Conservation (phyloP, 1,140 invertebrate genomes). For the Hyposmocoma kahamanoa region DNA sequence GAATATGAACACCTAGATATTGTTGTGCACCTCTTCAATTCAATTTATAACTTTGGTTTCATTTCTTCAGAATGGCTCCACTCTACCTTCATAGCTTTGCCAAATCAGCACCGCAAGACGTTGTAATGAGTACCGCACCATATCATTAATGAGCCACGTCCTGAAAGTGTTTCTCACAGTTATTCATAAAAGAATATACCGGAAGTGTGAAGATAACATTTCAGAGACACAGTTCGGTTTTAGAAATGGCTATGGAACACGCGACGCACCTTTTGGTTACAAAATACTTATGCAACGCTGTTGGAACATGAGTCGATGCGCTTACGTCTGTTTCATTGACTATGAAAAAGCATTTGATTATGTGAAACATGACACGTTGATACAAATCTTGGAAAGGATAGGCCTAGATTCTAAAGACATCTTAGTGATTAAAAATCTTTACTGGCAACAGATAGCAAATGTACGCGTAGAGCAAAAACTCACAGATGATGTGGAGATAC, state of each 20-base stretch:
- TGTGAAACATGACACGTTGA: not conserved
- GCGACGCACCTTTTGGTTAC: slow-evolving; percentile 5
- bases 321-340: not conserved
- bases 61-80: not conserved
- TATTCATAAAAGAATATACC: not conserved
- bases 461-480: not conserved
- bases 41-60: not conserved
- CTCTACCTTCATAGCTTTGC: slow-evolving; percentile 1
- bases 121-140: not conserved
- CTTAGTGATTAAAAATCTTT: slow-evolving; percentile 15
- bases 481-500: not conserved
- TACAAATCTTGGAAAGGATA: slow-evolving; percentile 7
- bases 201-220: slow-evolving; percentile 1
- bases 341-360: not conserved
- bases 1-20: slow-evolving; percentile 1
- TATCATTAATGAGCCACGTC: slow-evolving; percentile 2
- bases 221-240: slow-evolving; percentile 11
- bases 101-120: not conserved
- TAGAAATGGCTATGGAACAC: slow-evolving; percentile 3
- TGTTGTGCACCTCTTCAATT: not conserved
- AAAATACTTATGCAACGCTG: not conserved
- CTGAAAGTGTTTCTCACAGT: slow-evolving; percentile 3
- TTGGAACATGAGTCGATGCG: not conserved
- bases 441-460: slow-evolving; percentile 15
- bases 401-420: slow-evolving; percentile 18